phyloP scores from a whole-genome alignment of 2,888 invertebrate genomes.

The Gryllus longicercus region DNA sequence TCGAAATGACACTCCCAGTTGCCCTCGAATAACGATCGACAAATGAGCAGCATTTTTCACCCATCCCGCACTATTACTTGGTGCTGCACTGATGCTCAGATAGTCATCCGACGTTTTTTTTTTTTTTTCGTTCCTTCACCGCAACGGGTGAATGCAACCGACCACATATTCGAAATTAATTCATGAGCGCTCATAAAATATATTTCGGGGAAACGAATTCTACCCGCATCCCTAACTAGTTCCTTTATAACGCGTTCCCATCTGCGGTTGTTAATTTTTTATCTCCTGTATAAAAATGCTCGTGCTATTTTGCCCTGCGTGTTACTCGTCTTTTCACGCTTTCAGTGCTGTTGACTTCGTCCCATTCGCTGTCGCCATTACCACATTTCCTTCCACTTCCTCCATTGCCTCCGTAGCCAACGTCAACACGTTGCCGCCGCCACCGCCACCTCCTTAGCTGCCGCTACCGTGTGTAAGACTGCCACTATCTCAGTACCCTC shows the following conservation, averaged over 20 bases:
- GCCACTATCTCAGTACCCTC: too few relatives aligned
- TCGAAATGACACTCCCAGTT: neutral
- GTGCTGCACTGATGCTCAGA: neutral
- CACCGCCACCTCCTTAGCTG: too few relatives aligned
- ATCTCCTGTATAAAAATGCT: neutral
- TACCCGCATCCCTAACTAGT: neutral
- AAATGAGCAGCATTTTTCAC: neutral
- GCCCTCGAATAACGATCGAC: neutral
- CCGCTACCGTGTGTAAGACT: too few relatives aligned
- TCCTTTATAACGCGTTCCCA: neutral
- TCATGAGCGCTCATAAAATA: neutral
- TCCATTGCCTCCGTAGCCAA: too few relatives aligned
- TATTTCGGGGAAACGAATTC: neutral
- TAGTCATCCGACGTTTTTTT: neutral
- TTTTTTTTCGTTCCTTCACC: neutral
- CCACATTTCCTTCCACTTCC: too few relatives aligned
- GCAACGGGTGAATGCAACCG: neutral
- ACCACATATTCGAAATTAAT: neutral
- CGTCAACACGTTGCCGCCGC: too few relatives aligned
- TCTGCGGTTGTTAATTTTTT: constrained; percentile 6
- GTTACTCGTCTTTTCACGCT: neutral
- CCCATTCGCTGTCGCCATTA: too few relatives aligned
- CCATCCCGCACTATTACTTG: neutral
- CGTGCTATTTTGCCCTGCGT: neutral
- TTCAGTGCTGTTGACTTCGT: neutral